Evolutionary conservation across 2,797 vertebrate species (phyloP), one percentile per base, ranked within the genome.

Genomic region (Ficedula albicollis): DNA sequence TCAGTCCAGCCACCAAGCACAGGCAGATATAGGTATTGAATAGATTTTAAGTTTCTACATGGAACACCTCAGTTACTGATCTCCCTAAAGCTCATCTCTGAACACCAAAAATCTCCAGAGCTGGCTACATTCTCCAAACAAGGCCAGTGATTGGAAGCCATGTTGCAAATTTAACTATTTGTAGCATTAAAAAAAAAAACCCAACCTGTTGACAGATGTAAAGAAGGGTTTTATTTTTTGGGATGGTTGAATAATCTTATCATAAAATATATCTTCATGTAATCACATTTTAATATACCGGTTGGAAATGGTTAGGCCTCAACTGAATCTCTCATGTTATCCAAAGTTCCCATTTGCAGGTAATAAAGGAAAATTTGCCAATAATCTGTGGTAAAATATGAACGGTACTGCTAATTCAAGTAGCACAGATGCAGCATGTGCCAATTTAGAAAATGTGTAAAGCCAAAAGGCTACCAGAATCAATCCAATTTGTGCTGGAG

Each of bases 351-450:
- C 43, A 86, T 97, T 96, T 92, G 38, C 75, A 95, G 95, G 70
- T 76, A 96, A 93, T 96, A 94, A 84, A 84, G 43, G 66, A 75
- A 93, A 96, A 96, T 62, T 92, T 94, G 62, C 86, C 82, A 94
- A 86, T 94, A 91, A 96, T 85, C 66, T 94, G 36, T 58, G 21
- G 70, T 88, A 95, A 96, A 93, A 93, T 88, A 84, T 34, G 78
- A 93, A 75, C 21, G 9, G 63, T 66, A 68, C 66, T 83, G 54
- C 76, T 95, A 95, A 95, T 92, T 89, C 83, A 83, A 91, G 87
- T 92, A 74, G 76, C 92, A 84, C 62, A 91, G 73, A 93, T 91
- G 84, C 44, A 89, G 59, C 54, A 76, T 78, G 89, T 84, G 90
- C 89, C 85, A 90, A 78, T 96, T 95, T 87, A 80, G 87, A 84